Conservation (phyloP, 2,797 vertebrate species). For the Sebastes reedi region DNA sequence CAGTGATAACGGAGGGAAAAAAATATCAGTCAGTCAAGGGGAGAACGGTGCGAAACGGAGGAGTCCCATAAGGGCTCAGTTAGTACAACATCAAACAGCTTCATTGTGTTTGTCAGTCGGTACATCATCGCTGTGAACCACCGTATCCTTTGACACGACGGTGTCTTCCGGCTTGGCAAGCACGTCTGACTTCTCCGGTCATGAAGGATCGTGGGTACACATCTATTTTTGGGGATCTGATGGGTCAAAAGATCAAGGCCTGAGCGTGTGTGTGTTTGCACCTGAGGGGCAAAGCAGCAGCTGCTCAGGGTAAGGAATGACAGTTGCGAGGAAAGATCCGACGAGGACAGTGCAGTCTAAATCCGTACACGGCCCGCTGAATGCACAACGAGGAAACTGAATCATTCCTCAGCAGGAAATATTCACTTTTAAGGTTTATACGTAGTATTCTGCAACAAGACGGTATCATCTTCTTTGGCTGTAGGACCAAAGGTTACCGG, state of each 20-base stretch:
- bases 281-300: slow-evolving; percentile 36
- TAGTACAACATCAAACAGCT: slow-evolving; percentile 37
- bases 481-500: neutral
- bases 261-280: slow-evolving; percentile 4
- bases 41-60: neutral
- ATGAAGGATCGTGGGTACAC: neutral
- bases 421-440: neutral
- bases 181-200: neutral
- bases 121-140: slow-evolving; percentile 15
- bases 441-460: neutral
- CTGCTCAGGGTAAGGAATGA: slow-evolving; percentile 29
- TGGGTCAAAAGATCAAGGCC: slow-evolving; percentile 48
- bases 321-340: neutral
- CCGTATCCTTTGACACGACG: neutral
- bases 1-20: slow-evolving; percentile 19
- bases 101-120: slow-evolving; percentile 50
- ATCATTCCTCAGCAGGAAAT: neutral
- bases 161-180: slow-evolving; percentile 23
- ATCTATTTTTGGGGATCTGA: slow-evolving; percentile 22
- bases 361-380: neutral
- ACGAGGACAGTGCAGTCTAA: neutral
- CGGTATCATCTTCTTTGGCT: neutral
- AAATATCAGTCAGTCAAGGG: slow-evolving; percentile 30
- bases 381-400: neutral
- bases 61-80: slow-evolving; percentile 20